These are phyloP conservation scores for Mastomys coucha DNA, from an alignment of 2,113 vertebrate genomes.

Conservation along the genomic window DNA sequence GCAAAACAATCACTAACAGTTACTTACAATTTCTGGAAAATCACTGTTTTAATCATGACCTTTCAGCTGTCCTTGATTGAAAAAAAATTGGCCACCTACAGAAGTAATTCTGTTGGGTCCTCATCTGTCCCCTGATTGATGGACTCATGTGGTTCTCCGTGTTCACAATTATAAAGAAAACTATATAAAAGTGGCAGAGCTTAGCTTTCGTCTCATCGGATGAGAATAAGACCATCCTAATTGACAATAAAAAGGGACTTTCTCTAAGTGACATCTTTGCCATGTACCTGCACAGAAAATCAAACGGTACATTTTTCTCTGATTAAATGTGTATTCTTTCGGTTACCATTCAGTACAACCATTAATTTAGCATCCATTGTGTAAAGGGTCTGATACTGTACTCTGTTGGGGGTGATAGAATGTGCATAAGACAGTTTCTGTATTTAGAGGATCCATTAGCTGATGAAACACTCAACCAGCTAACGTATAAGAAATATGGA, in stretches of 20 bases:
- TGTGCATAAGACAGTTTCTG: constrained; percentile 65
- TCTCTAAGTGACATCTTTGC: constrained; percentile 71
- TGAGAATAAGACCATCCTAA: constrained; percentile 77
- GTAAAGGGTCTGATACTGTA: constrained; percentile 70
- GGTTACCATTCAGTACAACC: constrained; percentile 63
- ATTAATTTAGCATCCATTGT: constrained; percentile 77
- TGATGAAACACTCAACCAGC: constrained; percentile 51
- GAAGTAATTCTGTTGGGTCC: constrained; percentile 87
- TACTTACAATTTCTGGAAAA: constrained; percentile 87
- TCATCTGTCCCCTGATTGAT: constrained; percentile 85
- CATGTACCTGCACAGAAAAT: constrained; percentile 64
- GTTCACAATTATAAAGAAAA: constrained; percentile 88
- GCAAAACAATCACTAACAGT: constrained; percentile 89
- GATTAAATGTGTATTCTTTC: constrained; percentile 72
- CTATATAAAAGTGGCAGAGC: constrained; percentile 84
- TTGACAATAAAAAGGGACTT: constrained; percentile 68
- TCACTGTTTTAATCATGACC: constrained; percentile 91
- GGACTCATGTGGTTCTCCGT: constrained; percentile 86
- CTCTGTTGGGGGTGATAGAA: constrained; percentile 48
- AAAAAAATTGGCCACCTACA: constrained; percentile 90
- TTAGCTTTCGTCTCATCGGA: constrained; percentile 81
- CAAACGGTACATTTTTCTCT: constrained; percentile 70
- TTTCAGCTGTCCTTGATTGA: constrained; percentile 90
- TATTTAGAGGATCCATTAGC: constrained; percentile 62
- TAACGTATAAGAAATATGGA: constrained; percentile 47